Evolutionary conservation across 2,113 vertebrate species (phyloP), one percentile per base, ranked within the genome.

Genomic region (Dissostichus mawsoni): DNA sequence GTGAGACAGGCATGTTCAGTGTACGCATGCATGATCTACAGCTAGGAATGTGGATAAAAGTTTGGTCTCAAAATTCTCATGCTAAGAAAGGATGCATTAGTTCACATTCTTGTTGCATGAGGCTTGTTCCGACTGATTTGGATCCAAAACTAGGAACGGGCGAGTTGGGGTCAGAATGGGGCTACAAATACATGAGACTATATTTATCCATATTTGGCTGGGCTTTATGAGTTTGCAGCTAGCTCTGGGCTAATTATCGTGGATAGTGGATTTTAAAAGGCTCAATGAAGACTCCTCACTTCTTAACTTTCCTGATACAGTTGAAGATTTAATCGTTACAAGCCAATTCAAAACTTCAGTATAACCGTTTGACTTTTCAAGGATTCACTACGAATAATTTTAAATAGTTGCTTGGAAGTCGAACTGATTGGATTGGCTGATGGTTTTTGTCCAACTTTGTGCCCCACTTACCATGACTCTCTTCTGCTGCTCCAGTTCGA

Each of bases 391-490:
- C 14, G 17, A 44, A 45, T 55, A 56, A 10, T 18, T n/a, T 7
- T 17, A 52, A 52, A 61, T 29, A 14, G 20, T 17, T 3, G 4
- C n/a, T 53, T 18, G 64, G 11, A 25, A 41, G 10, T 41, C 14
- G 3, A 56, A 23, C 29, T n/a, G n/a, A 14, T 74, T n/a, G 50
- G 33, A 9, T 29, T 59, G 13, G 8, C 36, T 47, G 17, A 29
- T 51, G 47, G 18, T 33, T 50, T 64, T 10, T 11, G 25, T 73
- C 56, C 61, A 45, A 33, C 23, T 36, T 47, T 0, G 10, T 59
- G 33, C 52, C 17, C n/a, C 14, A 62, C 87, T 89, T 69, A 94
- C 91, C 87, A 62, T 14, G 74, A 58, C 41, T 18, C 36, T 29
- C 70, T 47, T 11, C 68, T 11, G 13, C 64, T 58, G 50, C 0